phyloP scores from a whole-genome alignment of 64 coral and sea anemone genomes.

The Montipora efflorescens region DNA sequence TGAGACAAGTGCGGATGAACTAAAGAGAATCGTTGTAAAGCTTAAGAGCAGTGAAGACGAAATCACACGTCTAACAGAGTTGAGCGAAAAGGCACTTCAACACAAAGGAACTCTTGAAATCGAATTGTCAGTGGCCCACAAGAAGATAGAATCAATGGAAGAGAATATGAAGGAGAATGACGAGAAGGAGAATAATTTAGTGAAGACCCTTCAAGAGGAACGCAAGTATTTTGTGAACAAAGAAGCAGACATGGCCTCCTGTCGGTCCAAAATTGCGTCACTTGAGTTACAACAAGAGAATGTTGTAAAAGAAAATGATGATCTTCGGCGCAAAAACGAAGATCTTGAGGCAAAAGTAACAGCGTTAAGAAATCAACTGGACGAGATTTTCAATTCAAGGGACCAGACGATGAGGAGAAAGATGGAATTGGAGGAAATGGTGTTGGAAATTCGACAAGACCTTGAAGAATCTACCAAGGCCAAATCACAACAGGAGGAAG shows the following conservation, averaged over 20 bases:
- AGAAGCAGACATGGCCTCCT: constrained; percentile 29
- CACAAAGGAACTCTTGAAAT: constrained; percentile 38
- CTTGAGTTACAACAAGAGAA: neutral
- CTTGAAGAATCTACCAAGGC: constrained; percentile 23
- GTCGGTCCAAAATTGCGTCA: constrained; percentile 41
- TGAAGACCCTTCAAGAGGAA: constrained; percentile 37
- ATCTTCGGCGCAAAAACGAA: neutral
- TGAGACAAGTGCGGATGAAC: constrained; percentile 21
- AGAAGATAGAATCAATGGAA: constrained; percentile 49
- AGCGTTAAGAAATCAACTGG: constrained; percentile 5
- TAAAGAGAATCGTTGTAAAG: constrained; percentile 14
- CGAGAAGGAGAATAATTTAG: constrained; percentile 18
- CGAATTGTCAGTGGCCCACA: constrained; percentile 22
- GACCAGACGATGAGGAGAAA: neutral
- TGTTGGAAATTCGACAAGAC: constrained; percentile 25
- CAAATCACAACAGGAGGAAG: neutral
- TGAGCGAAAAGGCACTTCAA: constrained; percentile 10
- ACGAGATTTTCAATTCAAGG: neutral
- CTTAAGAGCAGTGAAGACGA: constrained; percentile 21
- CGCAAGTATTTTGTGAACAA: constrained; percentile 24
- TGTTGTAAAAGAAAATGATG: constrained; percentile 17
- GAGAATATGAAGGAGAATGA: constrained; percentile 2
- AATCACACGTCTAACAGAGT: constrained; percentile 10
- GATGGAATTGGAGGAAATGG: constrained; percentile 33
- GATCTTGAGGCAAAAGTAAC: neutral